Percentiles rank a stretch among this genome's conserved stretches.
Evolutionary conservation across 2,113 vertebrate genomes (phyloP).

Genomic region (Oceanodroma tethys): DNA sequence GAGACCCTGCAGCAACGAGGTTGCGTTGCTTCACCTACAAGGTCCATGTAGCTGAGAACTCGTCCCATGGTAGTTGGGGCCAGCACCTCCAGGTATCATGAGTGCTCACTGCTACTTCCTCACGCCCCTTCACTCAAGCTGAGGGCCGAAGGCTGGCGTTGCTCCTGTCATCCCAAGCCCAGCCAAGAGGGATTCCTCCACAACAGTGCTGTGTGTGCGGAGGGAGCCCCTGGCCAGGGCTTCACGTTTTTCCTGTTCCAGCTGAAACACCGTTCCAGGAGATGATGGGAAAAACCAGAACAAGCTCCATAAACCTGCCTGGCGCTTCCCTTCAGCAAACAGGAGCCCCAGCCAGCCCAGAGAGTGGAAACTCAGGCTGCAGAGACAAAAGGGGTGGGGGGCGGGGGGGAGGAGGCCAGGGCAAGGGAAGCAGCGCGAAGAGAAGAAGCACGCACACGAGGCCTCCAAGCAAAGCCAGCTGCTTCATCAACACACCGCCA

Average conservation of each 20-base stretch:
- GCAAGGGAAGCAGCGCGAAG: background rate
- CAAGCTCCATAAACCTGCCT: slow-evolving; percentile 14
- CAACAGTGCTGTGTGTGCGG: background rate
- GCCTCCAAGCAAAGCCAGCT: background rate
- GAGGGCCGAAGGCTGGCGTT: background rate
- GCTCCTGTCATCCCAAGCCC: background rate
- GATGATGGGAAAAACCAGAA: background rate
- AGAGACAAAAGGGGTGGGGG: background rate
- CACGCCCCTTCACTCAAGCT: background rate
- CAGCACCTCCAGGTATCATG: background rate
- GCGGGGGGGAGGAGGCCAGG: background rate
- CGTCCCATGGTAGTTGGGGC: background rate
- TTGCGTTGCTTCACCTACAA: background rate
- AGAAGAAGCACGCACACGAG: background rate
- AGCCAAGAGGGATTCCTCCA: background rate
- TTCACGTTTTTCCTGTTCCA: background rate
- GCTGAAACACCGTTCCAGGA: background rate
- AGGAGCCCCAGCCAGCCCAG: background rate
- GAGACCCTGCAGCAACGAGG: rapidly evolving
- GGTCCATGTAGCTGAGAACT: background rate
- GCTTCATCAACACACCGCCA: rapidly evolving
- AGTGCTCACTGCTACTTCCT: rapidly evolving
- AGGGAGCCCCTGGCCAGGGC: background rate
- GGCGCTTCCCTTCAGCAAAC: background rate
- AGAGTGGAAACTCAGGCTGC: slow-evolving; percentile 2